Conservation (phyloP, 2,888 invertebrate genomes). For the Conops quadrifasciatus region DNA sequence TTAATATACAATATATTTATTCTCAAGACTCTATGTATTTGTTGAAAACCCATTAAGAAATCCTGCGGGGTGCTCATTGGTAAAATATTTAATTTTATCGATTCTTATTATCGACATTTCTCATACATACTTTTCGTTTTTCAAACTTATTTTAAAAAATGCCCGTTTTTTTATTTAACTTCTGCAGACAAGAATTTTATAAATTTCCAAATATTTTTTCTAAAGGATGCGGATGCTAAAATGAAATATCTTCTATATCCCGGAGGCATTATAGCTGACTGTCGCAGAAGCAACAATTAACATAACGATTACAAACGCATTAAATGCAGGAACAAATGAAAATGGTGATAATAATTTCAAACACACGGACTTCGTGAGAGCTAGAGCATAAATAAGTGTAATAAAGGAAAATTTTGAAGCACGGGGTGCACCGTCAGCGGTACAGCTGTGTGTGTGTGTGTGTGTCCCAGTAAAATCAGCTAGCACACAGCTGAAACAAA, state of each 20-base stretch:
- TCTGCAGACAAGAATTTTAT: too few relatives aligned
- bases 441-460: conserved; percentile 5
- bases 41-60: too few relatives aligned
- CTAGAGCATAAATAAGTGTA: conserved; percentile 15
- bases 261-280: neutral
- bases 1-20: too few relatives aligned
- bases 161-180: too few relatives aligned
- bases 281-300: conserved; percentile 15
- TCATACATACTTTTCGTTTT: too few relatives aligned
- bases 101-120: too few relatives aligned
- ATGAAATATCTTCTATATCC: neutral
- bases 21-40: too few relatives aligned
- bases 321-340: conserved; percentile 27
- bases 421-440: too few relatives aligned
- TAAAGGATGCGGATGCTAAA: neutral
- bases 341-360: conserved; percentile 31
- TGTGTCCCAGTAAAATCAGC: conserved; percentile 32
- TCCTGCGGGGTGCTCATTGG: too few relatives aligned
- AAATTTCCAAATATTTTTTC: neutral
- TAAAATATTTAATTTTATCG: too few relatives aligned
- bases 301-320: conserved; percentile 34
- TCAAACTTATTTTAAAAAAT: too few relatives aligned
- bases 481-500: conserved; percentile 32
- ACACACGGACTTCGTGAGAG: conserved; percentile 26
- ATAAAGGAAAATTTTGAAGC: conserved; percentile 8